Percentiles rank a stretch among this genome's conserved stretches.
Evolutionary conservation across 2,888 invertebrate species (phyloP).

Genomic region (Athalia circularis): DNA sequence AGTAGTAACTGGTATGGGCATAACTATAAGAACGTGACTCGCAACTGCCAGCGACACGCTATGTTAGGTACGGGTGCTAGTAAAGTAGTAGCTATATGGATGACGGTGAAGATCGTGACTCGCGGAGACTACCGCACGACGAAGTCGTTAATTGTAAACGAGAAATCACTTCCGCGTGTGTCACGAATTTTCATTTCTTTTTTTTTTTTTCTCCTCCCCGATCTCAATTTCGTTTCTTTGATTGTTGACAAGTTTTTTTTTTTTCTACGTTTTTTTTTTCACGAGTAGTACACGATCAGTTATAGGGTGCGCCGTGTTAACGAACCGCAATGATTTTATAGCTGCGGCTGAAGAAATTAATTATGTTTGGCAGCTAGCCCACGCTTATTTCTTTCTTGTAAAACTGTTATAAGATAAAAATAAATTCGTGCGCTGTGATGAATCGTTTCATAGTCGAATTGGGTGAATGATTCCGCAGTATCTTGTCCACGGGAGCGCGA

Average conservation of each 20-base stretch:
- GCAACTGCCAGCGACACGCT: conserved; percentile 36
- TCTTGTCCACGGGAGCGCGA: conserved; percentile 26
- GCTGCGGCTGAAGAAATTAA: conserved; percentile 3
- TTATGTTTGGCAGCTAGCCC: neutral
- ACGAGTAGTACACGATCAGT: neutral
- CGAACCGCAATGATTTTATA: neutral
- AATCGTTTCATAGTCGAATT: neutral
- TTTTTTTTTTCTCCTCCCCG: neutral
- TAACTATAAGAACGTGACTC: conserved; percentile 31
- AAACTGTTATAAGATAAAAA: neutral
- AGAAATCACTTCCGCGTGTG: conserved; percentile 32
- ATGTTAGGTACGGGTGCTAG: conserved; percentile 25
- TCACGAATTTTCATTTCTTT: conserved; percentile 11
- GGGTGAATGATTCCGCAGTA: conserved; percentile 53
- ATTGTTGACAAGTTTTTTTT: neutral
- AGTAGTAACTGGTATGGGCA: neutral
- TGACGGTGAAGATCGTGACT: conserved; percentile 30
- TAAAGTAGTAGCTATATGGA: conserved; percentile 3
- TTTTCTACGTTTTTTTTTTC: neutral
- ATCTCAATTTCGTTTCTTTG: neutral
- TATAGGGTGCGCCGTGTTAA: neutral
- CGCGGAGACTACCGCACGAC: neutral
- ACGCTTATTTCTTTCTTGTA: neutral
- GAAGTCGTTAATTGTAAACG: conserved; percentile 21
- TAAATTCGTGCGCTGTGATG: neutral